A percentile compares a stretch with the other conserved stretches of the same genome.
Evolutionary conservation across 2,797 vertebrate genomes (phyloP).

Genomic region (Rhinogobio ventralis): DNA sequence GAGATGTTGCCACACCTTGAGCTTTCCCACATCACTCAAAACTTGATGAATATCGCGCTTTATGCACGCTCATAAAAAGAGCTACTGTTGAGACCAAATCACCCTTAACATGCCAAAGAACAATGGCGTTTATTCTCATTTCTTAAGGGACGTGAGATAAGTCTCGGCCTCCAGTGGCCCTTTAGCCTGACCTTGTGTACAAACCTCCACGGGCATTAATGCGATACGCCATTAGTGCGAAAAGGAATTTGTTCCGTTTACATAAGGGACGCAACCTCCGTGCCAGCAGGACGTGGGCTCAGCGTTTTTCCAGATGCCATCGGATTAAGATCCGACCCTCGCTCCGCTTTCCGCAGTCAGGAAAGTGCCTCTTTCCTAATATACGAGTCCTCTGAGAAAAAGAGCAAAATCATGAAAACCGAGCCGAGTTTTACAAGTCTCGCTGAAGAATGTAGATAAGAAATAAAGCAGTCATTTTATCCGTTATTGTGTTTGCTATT

Average conservation of each 20-base stretch:
- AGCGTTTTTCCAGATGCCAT: conserved; percentile 83
- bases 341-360: conserved; percentile 51
- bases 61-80: too few relatives aligned
- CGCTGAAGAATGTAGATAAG: conserved; percentile 52
- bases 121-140: conserved; percentile 35
- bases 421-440: conserved; percentile 47
- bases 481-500: conserved; percentile 40
- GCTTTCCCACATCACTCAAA: conserved; percentile 28
- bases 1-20: too few relatives aligned
- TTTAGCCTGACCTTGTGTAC: conserved; percentile 22
- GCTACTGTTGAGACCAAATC: conserved; percentile 30
- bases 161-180: conserved; percentile 25
- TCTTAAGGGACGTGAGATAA: conserved; percentile 37
- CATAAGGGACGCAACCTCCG: conserved; percentile 85
- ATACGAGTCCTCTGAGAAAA: conserved; percentile 33
- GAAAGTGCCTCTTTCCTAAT: conserved; percentile 49
- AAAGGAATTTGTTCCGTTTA: conserved; percentile 86
- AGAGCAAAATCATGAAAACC: conserved; percentile 36
- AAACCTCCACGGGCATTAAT: conserved; percentile 74
- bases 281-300: conserved; percentile 81
- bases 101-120: conserved; percentile 9
- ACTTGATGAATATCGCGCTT: conserved; percentile 17
- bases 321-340: conserved; percentile 78
- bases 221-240: conserved; percentile 80
- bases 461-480: conserved; percentile 39